Conservation (phyloP, 1,140 invertebrate species). For the Drosophila albomicans region DNA sequence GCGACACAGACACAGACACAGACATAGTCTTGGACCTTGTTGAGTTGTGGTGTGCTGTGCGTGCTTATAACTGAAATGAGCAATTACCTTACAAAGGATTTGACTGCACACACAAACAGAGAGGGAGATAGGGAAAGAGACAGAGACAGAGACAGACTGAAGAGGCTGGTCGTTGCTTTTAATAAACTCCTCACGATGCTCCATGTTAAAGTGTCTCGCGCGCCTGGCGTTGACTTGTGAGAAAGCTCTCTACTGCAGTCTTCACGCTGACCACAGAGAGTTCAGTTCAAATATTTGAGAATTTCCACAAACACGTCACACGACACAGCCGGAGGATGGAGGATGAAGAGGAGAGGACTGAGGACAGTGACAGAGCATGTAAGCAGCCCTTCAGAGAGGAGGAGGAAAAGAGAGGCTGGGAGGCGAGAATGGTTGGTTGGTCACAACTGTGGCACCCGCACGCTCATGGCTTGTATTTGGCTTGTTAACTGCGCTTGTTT, state of each 20-base stretch:
- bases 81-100: constrained; percentile 81
- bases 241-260: constrained; percentile 54
- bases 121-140: neutral
- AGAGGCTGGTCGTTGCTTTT: constrained; percentile 59
- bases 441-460: constrained; percentile 64
- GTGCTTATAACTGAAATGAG: constrained; percentile 83
- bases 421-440: constrained; percentile 18
- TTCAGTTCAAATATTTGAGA: constrained; percentile 71
- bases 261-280: constrained; percentile 10
- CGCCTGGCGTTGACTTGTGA: constrained; percentile 76
- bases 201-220: constrained; percentile 68
- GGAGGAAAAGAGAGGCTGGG: constrained; percentile 1
- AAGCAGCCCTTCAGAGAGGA: constrained; percentile 30
- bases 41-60: constrained; percentile 48
- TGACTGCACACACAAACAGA: constrained; percentile 20
- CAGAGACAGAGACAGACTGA: constrained; percentile 14
- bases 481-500: constrained; percentile 84
- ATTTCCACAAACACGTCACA: constrained; percentile 78
- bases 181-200: constrained; percentile 77
- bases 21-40: neutral
- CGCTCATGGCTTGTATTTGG: constrained; percentile 81
- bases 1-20: constrained; percentile 13
- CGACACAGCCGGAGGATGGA: constrained; percentile 38
- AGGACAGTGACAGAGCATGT: constrained; percentile 23
- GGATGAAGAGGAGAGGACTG: neutral